Evolutionary conservation across 2,113 vertebrate species (phyloP), one percentile per base, ranked within the genome.

Genomic region (Cyanoramphus novaezelandiae): DNA sequence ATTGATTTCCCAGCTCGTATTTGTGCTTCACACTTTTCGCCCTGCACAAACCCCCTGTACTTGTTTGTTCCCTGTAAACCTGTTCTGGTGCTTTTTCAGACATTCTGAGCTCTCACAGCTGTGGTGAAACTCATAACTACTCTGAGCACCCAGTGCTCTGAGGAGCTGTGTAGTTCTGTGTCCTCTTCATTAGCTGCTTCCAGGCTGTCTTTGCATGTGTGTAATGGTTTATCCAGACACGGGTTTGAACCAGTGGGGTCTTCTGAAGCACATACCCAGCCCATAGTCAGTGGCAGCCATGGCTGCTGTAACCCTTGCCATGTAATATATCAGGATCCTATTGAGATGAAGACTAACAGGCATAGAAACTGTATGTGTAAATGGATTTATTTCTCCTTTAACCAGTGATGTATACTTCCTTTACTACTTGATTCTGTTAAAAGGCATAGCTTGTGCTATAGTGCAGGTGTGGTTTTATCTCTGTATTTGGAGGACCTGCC

Each of bases 221-320:
- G 35, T 43, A 28, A 46, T 55, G 13, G 77, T 78, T 59, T 43
- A 31, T 50, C 68, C 67, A 74, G 57, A 24, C 0, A 0, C 4
- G 29, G 17, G 27, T 50, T 86, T 83, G 72, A 39, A 43, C 27
- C 50, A 37, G 13, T 23, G 76, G 72, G 21, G 21, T 49, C 14
- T 39, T 4, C 50, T 25, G 29, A 13, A 88, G 33, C 46, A 13
- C 1, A 0, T 79, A 52, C n/a, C 15, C n/a, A n/a, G 71, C 11
- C 7, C 53, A 1, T 0, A 14, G 70, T 17, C 78, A 27, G 0
- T 44, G 50, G 59, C 31, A 59, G 46, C 33, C 0, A 0, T 35
- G 41, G 31, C 47, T 31, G 63, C 59, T 83, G 1, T 68, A 33
- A 50, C 21, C 37, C 41, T 91, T 72, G 33, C 35, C 24, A 13